phyloP scores from a whole-genome alignment of 2,888 invertebrate genomes.

The Eupithecia subumbrata region DNA sequence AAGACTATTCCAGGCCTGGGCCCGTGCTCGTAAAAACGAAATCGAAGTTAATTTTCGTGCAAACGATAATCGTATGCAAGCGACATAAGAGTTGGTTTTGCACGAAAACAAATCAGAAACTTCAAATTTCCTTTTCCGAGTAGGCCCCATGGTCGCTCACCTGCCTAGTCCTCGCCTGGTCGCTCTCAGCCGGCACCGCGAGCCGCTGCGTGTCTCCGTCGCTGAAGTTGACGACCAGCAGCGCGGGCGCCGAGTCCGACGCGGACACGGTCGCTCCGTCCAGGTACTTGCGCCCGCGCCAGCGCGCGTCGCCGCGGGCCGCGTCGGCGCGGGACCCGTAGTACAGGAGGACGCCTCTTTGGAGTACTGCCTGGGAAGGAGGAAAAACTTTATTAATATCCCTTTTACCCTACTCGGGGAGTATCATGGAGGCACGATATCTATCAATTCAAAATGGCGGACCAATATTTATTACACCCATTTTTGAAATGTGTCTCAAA shows the following conservation, averaged over 20 bases:
- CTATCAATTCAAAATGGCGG: no score
- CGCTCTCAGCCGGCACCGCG: constrained; percentile 70
- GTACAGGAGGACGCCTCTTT: constrained; percentile 87
- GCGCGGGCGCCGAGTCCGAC: constrained; percentile 72
- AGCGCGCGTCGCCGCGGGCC: constrained; percentile 79
- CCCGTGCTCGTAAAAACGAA: no score
- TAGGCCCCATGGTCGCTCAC: constrained; percentile 27
- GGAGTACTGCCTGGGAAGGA: constrained; percentile 83
- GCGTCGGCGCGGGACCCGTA: constrained; percentile 86
- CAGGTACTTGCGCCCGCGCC: constrained; percentile 86
- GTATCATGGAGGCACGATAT: background rate
- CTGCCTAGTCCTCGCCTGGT: constrained; percentile 53
- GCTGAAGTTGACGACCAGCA: constrained; percentile 79
- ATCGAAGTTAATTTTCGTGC: no score
- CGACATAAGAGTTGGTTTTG: no score
- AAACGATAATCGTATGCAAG: no score
- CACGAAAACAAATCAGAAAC: background rate
- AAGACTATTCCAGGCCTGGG: background rate
- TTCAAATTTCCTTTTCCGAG: background rate
- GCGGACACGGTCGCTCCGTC: constrained; percentile 83
- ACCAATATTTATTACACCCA: no score
- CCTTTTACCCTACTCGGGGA: background rate
- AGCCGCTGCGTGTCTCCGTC: constrained; percentile 84
- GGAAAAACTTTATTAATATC: background rate
- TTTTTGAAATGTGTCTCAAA: no score